Evolutionary conservation across 2,113 vertebrate species (phyloP).

Genomic region (Corythaixoides concolor): DNA sequence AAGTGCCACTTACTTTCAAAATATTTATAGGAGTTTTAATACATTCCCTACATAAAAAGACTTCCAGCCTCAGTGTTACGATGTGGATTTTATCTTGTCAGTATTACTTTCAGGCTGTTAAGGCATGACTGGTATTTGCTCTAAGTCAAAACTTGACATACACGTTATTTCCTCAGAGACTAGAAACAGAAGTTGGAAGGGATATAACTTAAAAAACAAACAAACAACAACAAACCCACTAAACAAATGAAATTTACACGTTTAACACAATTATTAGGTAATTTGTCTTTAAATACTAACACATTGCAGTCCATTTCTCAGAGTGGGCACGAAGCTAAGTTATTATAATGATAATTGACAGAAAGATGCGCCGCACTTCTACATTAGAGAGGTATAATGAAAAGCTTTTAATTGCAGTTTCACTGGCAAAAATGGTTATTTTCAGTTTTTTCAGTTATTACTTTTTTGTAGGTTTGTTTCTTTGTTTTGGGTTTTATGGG

Average conservation of each 20-base stretch:
- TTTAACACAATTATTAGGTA: not conserved
- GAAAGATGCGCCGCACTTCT: not conserved
- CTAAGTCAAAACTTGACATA: not conserved
- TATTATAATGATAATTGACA: not conserved
- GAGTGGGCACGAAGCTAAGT: not conserved
- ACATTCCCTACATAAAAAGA: not conserved
- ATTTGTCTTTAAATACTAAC: not conserved
- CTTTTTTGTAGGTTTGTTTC: not conserved
- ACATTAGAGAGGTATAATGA: not conserved
- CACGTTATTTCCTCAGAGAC: not conserved
- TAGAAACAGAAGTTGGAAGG: not conserved
- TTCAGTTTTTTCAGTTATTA: not conserved
- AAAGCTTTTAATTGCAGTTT: not conserved
- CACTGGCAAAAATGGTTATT: not conserved
- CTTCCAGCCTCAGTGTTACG: not conserved
- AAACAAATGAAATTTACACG: not conserved
- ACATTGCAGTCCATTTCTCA: constrained; percentile 17
- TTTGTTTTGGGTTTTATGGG: not conserved
- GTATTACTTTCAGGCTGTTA: not conserved
- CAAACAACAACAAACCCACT: not conserved
- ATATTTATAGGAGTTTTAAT: not conserved
- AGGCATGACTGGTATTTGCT: not conserved
- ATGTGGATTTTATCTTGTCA: not conserved
- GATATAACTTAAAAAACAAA: not conserved
- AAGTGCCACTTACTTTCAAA: constrained; percentile 23